Percentiles rank a stretch among this genome's conserved stretches.
phyloP scores from a whole-genome alignment of 2,888 invertebrate genomes.

The Drosophila suboccidentalis region DNA sequence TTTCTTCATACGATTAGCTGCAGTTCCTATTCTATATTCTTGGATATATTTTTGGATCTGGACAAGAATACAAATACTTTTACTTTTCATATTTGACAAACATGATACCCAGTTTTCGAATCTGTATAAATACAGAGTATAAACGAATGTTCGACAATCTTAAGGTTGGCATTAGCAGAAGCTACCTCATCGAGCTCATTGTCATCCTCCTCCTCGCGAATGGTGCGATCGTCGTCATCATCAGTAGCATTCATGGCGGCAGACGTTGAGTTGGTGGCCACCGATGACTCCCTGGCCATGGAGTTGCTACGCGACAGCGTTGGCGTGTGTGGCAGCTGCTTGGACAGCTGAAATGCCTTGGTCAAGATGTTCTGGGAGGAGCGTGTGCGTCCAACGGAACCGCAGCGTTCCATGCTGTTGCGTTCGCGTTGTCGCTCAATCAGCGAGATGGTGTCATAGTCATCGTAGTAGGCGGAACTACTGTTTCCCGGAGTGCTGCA shows the following conservation, averaged over 20 bases:
- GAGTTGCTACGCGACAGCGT: conserved; percentile 83
- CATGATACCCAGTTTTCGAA: not conserved
- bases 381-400: conserved; percentile 88
- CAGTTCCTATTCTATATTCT: not conserved
- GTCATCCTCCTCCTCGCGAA: conserved; percentile 90
- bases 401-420: conserved; percentile 84
- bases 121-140: conserved; percentile 6
- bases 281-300: conserved; percentile 78
- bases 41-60: too few relatives aligned
- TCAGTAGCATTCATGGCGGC: conserved; percentile 77
- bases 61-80: too few relatives aligned
- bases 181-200: conserved; percentile 83
- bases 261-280: conserved; percentile 77
- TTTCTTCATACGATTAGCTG: not conserved
- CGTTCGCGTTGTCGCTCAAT: conserved; percentile 85
- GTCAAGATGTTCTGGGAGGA: conserved; percentile 94
- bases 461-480: conserved; percentile 77
- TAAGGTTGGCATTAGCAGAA: conserved; percentile 59
- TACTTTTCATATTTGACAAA: not conserved
- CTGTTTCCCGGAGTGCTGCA: conserved; percentile 77
- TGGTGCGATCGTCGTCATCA: conserved; percentile 88
- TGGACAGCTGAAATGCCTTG: conserved; percentile 91
- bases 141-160: conserved; percentile 36
- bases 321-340: conserved; percentile 84
- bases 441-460: conserved; percentile 84